These are phyloP conservation scores for Nothocercus nigrocapillus DNA, from an alignment of 2,113 vertebrate genomes.

Conservation along the genomic window DNA sequence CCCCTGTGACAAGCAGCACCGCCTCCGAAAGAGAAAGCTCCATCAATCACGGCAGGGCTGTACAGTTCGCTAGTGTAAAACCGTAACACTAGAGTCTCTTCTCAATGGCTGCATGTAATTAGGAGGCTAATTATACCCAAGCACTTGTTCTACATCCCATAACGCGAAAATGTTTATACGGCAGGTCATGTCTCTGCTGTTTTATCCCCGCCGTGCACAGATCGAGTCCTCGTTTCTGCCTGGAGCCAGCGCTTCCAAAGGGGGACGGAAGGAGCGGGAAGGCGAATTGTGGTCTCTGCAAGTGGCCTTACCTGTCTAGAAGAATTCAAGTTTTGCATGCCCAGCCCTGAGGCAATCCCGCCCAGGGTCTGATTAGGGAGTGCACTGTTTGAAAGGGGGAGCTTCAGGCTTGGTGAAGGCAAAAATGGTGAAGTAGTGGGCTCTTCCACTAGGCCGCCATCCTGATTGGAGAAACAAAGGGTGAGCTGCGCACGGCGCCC, in stretches of 20 bases:
- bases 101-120: not conserved
- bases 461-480: conserved; percentile 86
- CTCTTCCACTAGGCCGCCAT: conserved; percentile 95
- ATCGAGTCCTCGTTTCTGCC: not conserved
- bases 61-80: not conserved
- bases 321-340: conserved; percentile 99
- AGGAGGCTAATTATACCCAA: conserved; percentile 14
- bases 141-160: not conserved
- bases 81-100: not conserved
- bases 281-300: not conserved
- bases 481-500: conserved; percentile 78
- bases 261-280: not conserved
- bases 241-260: not conserved
- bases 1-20: not conserved
- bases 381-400: conserved; percentile 96
- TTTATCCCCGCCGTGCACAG: not conserved
- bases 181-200: not conserved
- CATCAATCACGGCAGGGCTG: not conserved
- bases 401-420: conserved; percentile 99
- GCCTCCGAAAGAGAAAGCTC: not conserved
- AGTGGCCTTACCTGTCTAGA: conserved; percentile 92
- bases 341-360: conserved; percentile 93
- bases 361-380: conserved; percentile 96
- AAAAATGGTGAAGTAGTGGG: conserved; percentile 98
- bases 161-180: not conserved